Evolutionary conservation across 2,888 invertebrate species (phyloP).

Genomic region (Drosophila falleni): DNA sequence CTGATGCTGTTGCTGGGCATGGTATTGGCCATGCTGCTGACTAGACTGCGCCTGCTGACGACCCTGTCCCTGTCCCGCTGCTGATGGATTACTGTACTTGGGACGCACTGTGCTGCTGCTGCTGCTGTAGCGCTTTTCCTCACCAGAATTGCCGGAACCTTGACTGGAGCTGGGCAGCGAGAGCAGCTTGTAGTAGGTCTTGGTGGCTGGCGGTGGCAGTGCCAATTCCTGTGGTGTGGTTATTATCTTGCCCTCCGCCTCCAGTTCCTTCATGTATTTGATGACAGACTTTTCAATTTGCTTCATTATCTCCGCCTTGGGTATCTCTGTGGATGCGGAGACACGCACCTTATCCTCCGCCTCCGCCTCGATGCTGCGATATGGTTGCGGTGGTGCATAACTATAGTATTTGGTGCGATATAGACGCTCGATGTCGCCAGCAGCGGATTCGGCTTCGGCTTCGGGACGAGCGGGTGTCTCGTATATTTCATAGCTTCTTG

Average conservation of each 20-base stretch:
- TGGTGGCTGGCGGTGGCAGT: constrained; percentile 69
- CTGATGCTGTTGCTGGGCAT: constrained; percentile 25
- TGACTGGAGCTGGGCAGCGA: constrained; percentile 41
- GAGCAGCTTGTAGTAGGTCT: constrained; percentile 80
- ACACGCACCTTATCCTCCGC: constrained; percentile 78
- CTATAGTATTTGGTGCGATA: constrained; percentile 77
- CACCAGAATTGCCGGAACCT: constrained; percentile 23
- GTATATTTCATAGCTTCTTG: constrained; percentile 66
- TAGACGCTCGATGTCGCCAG: constrained; percentile 70
- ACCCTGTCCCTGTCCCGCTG: constrained; percentile 39
- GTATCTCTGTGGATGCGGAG: constrained; percentile 83
- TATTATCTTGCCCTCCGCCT: constrained; percentile 83
- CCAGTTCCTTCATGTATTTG: constrained; percentile 85
- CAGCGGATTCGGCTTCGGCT: constrained; percentile 16
- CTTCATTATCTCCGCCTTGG: constrained; percentile 84
- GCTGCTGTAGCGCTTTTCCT: constrained; percentile 70
- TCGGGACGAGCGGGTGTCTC: constrained; percentile 40
- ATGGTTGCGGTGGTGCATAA: constrained; percentile 49
- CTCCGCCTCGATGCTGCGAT: constrained; percentile 62
- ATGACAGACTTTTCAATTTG: constrained; percentile 85
- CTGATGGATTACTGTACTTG: constrained; percentile 67
- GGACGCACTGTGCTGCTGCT: constrained; percentile 83
- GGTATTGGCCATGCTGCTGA: constrained; percentile 41
- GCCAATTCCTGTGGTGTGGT: constrained; percentile 75
- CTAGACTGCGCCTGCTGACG: constrained; percentile 10